Base-by-base conservation (phyloP, 1,140 invertebrate species). In the Drosophila paulistorum region DNA sequence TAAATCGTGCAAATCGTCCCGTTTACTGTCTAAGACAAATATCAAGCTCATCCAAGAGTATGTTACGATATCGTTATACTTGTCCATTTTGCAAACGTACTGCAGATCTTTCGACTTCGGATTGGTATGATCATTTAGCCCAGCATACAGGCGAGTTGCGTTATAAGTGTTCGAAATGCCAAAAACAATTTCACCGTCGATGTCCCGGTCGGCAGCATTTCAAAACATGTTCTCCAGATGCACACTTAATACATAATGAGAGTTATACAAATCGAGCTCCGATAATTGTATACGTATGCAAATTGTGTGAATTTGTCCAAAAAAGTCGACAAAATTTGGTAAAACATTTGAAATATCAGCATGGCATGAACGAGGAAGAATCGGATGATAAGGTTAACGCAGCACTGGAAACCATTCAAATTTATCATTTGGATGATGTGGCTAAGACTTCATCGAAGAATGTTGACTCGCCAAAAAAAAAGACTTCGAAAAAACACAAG, bases 101-200 rank as follows among this genome's bases (percentile, higher is more conserved):
- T 7, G 37, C 58, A 42, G 48, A 45, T n/a, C 33, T 48, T 11
- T 1, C 20, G 0, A 39, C 3, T 0, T 0, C 9, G 0, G 2
- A 13, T n/a, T 81, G 76, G 80, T n/a, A 91, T 51, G 94, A 95
- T 41, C 95, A 96, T 71, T 92, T 95, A 11, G 92, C 93, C 1
- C 93, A 90, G 6, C 95, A 96, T 61, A 96, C 95, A 0, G 95
- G 95, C 0, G 95, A 96, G 77, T 94, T 94, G 62, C 86, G 94
- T 9, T 94, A 92, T 63, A 84, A 90, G 6, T 96, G 95, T 81
- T 92, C 90, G 3, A 77, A 89, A 7, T 96, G 95, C 73, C 71
- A 13, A 20, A 0, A 9, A 39, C 26, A 54, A 51, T 7, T 14
- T 1, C 17, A 33, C 1, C 9, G 7, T 51, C 1, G 3, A 14